Evolutionary conservation across 1,140 invertebrate species (phyloP).

Genomic region (Micrasema minimum): DNA sequence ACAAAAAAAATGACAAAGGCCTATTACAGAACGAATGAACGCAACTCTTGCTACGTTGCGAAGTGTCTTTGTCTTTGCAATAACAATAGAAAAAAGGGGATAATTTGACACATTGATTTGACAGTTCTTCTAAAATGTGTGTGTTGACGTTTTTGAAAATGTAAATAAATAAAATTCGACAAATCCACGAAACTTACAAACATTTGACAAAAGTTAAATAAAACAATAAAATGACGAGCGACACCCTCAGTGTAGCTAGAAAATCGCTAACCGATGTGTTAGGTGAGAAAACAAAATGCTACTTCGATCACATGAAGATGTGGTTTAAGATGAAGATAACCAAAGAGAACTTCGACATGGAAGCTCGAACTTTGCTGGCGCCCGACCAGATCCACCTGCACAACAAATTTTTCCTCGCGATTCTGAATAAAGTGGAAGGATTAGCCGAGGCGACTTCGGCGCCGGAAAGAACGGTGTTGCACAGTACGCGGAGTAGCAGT

Average conservation of each 20-base stretch:
- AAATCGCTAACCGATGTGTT: constrained; percentile 71
- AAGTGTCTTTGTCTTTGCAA: too few relatives aligned
- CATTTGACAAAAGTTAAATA: too few relatives aligned
- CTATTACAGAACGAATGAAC: too few relatives aligned
- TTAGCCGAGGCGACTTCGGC: constrained; percentile 69
- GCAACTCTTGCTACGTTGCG: too few relatives aligned
- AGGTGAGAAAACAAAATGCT: constrained; percentile 74
- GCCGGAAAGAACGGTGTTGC: constrained; percentile 53
- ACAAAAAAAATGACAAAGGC: too few relatives aligned
- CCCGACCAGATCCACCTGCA: constrained; percentile 80
- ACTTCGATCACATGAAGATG: constrained; percentile 76
- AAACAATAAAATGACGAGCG: constrained; percentile 57
- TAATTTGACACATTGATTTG: too few relatives aligned
- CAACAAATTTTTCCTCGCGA: constrained; percentile 83
- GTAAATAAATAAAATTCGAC: too few relatives aligned
- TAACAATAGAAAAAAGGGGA: too few relatives aligned
- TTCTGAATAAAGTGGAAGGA: constrained; percentile 82
- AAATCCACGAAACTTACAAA: too few relatives aligned
- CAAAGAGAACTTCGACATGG: constrained; percentile 84
- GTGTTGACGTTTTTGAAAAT: too few relatives aligned
- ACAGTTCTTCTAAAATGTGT: too few relatives aligned
- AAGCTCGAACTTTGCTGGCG: constrained; percentile 76
- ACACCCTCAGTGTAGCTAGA: constrained; percentile 65
- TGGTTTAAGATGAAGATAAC: constrained; percentile 80
- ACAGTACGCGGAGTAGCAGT: constrained; percentile 56